Evolutionary conservation across 2,797 vertebrate species (phyloP).

Genomic region (Falco cherrug): DNA sequence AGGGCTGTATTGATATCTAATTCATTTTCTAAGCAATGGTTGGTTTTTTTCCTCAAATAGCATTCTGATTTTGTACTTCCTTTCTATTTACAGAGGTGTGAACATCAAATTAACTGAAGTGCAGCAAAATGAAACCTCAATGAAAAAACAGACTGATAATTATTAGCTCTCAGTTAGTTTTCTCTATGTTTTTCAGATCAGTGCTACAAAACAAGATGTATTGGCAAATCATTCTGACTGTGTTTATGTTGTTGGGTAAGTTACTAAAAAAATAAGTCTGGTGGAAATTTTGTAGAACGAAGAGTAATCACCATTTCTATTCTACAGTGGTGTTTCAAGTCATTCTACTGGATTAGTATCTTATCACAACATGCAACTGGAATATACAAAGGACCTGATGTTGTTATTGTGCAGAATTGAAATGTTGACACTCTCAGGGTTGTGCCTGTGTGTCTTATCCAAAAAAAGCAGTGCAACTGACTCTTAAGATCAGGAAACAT

Average conservation of each 20-base stretch:
- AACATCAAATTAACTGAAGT: neutral
- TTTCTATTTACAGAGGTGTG: neutral
- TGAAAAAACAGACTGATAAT: neutral
- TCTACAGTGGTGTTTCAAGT: neutral
- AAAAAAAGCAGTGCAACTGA: neutral
- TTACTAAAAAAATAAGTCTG: neutral
- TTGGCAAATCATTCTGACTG: conserved; percentile 33
- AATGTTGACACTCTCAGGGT: neutral
- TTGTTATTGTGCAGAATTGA: neutral
- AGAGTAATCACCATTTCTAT: neutral
- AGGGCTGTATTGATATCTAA: neutral
- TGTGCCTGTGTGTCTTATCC: neutral
- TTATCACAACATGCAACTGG: neutral
- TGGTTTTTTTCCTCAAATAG: neutral
- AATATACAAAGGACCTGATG: neutral
- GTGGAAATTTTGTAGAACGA: neutral
- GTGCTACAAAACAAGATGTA: conserved; percentile 67
- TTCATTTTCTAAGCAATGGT: neutral
- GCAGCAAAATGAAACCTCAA: neutral
- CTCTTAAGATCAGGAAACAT: neutral
- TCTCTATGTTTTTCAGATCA: conserved; percentile 55
- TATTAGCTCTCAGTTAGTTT: neutral
- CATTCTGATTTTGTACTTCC: neutral
- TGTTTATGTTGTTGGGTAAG: conserved; percentile 73
- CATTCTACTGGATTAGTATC: neutral